Evolutionary conservation across 2,797 vertebrate species (phyloP).

Genomic region (Schizopygopsis pylzovi): DNA sequence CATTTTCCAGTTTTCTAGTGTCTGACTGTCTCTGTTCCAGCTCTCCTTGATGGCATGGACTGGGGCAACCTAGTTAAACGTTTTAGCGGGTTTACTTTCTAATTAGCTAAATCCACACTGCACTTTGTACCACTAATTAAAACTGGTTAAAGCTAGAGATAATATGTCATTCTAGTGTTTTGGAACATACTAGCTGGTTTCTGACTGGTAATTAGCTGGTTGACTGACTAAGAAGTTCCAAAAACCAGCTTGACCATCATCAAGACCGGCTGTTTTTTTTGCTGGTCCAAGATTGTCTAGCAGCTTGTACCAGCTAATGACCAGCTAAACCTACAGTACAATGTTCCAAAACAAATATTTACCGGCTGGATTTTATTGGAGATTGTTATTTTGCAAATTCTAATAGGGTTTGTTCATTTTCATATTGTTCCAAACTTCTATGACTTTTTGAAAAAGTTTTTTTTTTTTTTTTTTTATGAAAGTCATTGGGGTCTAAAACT

Average conservation of each 20-base stretch:
- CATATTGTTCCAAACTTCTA: background rate
- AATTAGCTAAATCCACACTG: conserved; percentile 36
- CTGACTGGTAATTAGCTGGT: background rate
- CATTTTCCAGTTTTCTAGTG: conserved; percentile 36
- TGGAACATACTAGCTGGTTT: background rate
- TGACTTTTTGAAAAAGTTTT: background rate
- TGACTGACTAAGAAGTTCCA: background rate
- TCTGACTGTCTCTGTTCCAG: conserved; percentile 19
- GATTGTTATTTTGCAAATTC: background rate
- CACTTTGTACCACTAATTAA: conserved; percentile 45
- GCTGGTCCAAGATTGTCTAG: background rate
- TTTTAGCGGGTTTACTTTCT: conserved; percentile 53
- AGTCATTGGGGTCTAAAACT: background rate
- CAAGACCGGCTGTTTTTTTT: background rate
- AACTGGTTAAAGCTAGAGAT: background rate
- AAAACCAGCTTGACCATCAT: background rate
- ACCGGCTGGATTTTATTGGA: background rate
- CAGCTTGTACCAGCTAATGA: background rate
- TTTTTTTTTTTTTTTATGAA: background rate
- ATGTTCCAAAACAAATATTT: conserved; percentile 10
- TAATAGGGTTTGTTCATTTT: conserved; percentile 8
- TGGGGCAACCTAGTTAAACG: conserved; percentile 28
- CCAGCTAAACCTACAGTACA: background rate
- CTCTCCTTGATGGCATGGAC: conserved; percentile 39
- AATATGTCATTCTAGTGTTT: conserved; percentile 1